Conservation (phyloP, 2,888 invertebrate species). For the Drosophila eohydei region DNA sequence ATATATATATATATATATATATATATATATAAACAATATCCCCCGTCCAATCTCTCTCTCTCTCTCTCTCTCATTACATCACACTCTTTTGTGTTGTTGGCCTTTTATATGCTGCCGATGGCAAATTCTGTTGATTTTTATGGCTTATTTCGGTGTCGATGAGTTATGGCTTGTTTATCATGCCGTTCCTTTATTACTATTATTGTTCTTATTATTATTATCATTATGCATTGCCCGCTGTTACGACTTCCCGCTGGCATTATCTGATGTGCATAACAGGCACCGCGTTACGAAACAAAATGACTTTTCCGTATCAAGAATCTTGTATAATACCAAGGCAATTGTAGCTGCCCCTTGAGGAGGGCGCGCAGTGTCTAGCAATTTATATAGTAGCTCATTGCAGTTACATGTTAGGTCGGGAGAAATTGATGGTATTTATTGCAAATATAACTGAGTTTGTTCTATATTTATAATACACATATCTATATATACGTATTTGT, state of each 20-base stretch:
- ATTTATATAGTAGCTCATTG: neutral
- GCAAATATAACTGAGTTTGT: neutral
- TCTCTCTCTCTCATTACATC: conserved; percentile 56
- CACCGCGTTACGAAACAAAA: conserved; percentile 28
- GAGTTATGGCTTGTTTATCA: conserved; percentile 26
- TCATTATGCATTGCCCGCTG: conserved; percentile 23
- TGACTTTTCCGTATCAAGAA: conserved; percentile 22
- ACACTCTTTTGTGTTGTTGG: conserved; percentile 37
- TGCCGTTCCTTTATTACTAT: conserved; percentile 18
- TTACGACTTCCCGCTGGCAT: conserved; percentile 21
- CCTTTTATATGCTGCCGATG: conserved; percentile 6
- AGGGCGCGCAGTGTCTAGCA: neutral
- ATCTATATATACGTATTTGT: no score
- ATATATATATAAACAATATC: neutral
- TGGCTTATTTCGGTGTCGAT: conserved; percentile 21
- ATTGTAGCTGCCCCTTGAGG: neutral
- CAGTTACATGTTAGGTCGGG: neutral
- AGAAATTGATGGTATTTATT: neutral
- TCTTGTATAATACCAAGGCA: neutral
- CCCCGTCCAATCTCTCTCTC: neutral
- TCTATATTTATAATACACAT: neutral
- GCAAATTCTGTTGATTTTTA: conserved; percentile 13
- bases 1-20: neutral
- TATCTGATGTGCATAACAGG: conserved; percentile 24
- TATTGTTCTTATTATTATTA: conserved; percentile 14